phyloP scores from a whole-genome alignment of 2,797 vertebrate genomes.

The Micropoecilia bifurca region DNA sequence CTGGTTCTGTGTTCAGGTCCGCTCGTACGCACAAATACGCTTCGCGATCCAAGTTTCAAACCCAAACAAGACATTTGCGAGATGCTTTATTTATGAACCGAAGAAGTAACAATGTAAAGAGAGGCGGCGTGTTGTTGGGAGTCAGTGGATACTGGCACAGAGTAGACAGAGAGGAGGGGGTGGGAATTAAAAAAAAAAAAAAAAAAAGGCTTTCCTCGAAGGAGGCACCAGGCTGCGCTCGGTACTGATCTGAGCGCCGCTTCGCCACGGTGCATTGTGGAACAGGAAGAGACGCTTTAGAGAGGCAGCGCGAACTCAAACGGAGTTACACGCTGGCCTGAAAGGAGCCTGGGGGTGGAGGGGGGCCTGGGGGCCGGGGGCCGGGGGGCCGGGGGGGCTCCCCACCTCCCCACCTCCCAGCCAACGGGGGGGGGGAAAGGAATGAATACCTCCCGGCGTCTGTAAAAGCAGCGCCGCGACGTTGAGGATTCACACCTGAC shows the following conservation, averaged over 20 bases:
- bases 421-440: conserved; percentile 61
- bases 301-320: conserved; percentile 72
- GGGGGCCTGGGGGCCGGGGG: conserved; percentile 53
- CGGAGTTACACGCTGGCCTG: conserved; percentile 74
- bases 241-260: conserved; percentile 75
- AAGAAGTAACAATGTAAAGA: conserved; percentile 1
- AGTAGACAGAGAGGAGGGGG: conserved; percentile 27
- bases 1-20: conserved; percentile 1
- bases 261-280: conserved; percentile 72
- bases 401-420: conserved; percentile 62
- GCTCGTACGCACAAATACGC: background rate
- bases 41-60: background rate
- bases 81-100: background rate
- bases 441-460: conserved; percentile 70
- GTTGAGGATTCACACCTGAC: conserved; percentile 21
- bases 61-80: background rate
- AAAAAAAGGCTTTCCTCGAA: conserved; percentile 51
- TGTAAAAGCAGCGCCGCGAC: conserved; percentile 31
- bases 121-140: conserved; percentile 33
- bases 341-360: conserved; percentile 76
- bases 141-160: conserved; percentile 55
- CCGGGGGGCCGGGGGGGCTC: conserved; percentile 43
- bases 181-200: conserved; percentile 1
- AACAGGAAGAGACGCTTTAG: conserved; percentile 76
- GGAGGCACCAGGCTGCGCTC: conserved; percentile 69